phyloP scores from a whole-genome alignment of 2,888 invertebrate species.

The Mylabris sibirica region DNA sequence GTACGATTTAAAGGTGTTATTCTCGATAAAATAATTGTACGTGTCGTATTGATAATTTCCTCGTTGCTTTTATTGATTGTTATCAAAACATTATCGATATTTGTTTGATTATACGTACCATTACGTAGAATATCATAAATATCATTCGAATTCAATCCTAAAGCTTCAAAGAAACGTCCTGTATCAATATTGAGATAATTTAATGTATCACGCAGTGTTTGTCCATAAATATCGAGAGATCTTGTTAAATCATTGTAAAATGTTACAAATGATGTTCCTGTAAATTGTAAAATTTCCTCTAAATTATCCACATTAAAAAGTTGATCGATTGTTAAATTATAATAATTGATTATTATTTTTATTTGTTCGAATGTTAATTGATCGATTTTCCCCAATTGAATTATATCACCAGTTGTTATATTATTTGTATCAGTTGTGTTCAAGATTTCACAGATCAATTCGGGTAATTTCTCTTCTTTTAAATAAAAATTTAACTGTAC shows the following conservation, averaged over 20 bases:
- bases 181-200: neutral
- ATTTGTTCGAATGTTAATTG: constrained; percentile 13
- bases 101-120: constrained; percentile 20
- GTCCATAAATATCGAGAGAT: neutral
- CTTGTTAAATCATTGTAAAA: neutral
- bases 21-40: neutral
- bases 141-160: neutral
- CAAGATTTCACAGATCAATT: constrained; percentile 4
- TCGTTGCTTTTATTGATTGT: constrained; percentile 3
- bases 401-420: constrained; percentile 20
- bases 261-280: neutral
- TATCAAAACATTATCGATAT: constrained; percentile 17
- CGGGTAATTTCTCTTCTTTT: constrained; percentile 10
- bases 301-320: constrained; percentile 24
- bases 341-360: constrained; percentile 7
- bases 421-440: constrained; percentile 13
- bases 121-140: constrained; percentile 20
- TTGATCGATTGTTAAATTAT: constrained; percentile 9
- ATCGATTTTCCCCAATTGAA: constrained; percentile 21
- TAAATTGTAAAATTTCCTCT: constrained; percentile 12
- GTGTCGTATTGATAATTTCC: constrained; percentile 12
- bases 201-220: neutral
- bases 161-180: neutral
- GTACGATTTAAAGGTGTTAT: neutral
- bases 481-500: constrained; percentile 14